Evolutionary conservation across 2,113 vertebrate species (phyloP).

Genomic region (Thinocorus orbignyianus): DNA sequence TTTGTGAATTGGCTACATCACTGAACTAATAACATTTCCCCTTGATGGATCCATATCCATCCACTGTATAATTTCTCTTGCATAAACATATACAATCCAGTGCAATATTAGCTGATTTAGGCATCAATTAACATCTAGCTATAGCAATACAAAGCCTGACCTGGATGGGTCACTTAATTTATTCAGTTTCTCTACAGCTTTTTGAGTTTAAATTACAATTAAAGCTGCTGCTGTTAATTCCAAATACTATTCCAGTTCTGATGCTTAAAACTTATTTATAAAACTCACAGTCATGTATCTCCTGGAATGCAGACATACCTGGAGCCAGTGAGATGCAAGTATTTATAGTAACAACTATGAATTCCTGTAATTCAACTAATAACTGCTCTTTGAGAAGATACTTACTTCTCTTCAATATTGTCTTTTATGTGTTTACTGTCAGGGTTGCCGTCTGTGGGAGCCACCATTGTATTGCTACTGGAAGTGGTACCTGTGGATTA

Average conservation of each 20-base stretch:
- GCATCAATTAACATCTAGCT: not conserved
- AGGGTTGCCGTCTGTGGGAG: constrained; percentile 86
- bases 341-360: not conserved
- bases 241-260: not conserved
- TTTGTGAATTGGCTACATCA: not conserved
- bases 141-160: not conserved
- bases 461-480: constrained; percentile 99
- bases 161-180: not conserved
- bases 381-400: not conserved
- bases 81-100: not conserved
- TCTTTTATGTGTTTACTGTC: constrained; percentile 91
- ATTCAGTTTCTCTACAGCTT: not conserved
- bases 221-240: not conserved
- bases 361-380: not conserved
- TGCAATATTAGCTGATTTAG: not conserved
- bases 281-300: not conserved
- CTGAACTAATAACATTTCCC: not conserved
- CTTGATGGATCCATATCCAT: not conserved
- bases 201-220: not conserved
- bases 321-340: not conserved
- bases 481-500: constrained; percentile 89
- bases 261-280: not conserved
- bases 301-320: not conserved
- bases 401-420: constrained; percentile 89
- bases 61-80: not conserved